Conservation (phyloP, 2,888 invertebrate genomes). For the Oxycera nigricornis region DNA sequence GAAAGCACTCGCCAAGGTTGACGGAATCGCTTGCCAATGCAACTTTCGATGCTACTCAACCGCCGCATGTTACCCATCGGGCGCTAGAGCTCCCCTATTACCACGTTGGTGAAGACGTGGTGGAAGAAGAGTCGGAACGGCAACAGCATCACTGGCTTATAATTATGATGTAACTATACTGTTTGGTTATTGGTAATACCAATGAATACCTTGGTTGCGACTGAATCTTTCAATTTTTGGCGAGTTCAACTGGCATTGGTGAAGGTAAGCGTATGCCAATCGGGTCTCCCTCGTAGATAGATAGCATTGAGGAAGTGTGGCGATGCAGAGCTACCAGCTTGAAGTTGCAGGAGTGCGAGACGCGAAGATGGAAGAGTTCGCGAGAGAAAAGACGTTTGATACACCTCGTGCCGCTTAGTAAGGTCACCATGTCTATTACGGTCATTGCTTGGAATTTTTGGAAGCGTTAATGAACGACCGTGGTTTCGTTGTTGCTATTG, state of each 20-base stretch:
- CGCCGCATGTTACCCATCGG: background rate
- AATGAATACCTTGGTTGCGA: too few species aligned
- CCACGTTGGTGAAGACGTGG: background rate
- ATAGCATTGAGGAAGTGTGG: background rate
- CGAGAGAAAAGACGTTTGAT: background rate
- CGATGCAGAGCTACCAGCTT: background rate
- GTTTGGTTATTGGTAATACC: background rate
- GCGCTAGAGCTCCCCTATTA: background rate
- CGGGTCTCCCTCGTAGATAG: background rate
- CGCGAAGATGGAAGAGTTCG: background rate
- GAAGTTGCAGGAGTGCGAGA: background rate
- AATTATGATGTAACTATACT: background rate
- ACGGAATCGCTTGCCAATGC: conserved; percentile 42
- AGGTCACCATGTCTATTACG: conserved; percentile 32
- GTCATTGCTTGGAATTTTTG: conserved; percentile 37
- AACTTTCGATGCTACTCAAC: conserved; percentile 25
- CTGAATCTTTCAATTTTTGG: too few species aligned
- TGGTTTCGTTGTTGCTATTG: too few species aligned
- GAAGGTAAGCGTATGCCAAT: background rate
- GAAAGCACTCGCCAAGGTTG: conserved; percentile 44
- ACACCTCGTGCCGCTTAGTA: conserved; percentile 15
- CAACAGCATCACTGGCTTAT: background rate
- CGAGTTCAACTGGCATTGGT: background rate
- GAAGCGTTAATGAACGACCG: conserved; percentile 30
- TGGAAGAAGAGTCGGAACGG: background rate